Evolutionary conservation across 1,140 invertebrate genomes (phyloP), one percentile per base, ranked within the genome.

Genomic region (Apis laboriosa): DNA sequence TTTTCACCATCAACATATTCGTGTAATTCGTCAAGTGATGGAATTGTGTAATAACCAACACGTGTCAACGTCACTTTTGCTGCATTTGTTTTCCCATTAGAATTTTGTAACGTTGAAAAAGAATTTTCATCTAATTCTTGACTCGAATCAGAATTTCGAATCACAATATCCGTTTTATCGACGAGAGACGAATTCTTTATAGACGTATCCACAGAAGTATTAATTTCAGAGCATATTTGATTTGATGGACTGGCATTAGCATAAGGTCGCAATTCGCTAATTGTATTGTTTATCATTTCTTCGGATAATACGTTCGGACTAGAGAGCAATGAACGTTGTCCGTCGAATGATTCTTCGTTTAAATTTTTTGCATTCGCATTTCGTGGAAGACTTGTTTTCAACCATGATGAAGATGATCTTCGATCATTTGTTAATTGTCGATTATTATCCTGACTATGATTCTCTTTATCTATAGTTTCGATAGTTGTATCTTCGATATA

Each of bases 1-100:
- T 95, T 95, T 95, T 92, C 97, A 95, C 96, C 96, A 86, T 53
- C 92, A 83, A 93, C 89, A 82, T 94, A 94, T 51, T 93, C 90
- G 21, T 93, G 94, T 43, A 98, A 91, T 81, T 97, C 95, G 64
- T 96, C 95, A 21, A 97, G 80, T 12, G 95, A 90, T 1, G 97
- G 97, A 64, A 96, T 95, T 0, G 96, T 97, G 88, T 96, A 98
- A 92, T 97, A 98, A 2, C 97, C 98, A 3, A 95, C 95, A 9
- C 97, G 94, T n/a, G 93, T 94, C 2, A 97, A 88, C 21, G 95
- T 95, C 8, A 97, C 95, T 11, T 96, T 96, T 0, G 96, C 95
- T 0, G 95, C 94, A 89, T 96, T 96, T 5, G 95, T 92, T 43
- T 93, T 92, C 60, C 89, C 85, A 90, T 92, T 91, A 84, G 93